These are phyloP conservation scores for Chaetophractus vellerosus DNA, from an alignment of 2,797 vertebrate genomes.

Conservation along the genomic window DNA sequence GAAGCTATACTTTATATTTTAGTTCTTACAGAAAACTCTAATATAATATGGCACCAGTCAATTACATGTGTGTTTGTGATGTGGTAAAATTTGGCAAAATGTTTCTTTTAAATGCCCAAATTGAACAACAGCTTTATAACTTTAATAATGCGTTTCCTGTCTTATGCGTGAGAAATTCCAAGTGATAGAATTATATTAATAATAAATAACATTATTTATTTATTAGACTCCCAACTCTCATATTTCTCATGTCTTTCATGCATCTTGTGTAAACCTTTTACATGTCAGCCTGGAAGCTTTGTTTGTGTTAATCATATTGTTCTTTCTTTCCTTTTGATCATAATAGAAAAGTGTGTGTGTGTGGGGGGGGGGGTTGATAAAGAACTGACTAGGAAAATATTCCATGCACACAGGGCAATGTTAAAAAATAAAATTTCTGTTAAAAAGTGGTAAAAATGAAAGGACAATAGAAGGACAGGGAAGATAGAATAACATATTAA, in stretches of 20 bases:
- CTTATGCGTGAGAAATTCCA: background rate
- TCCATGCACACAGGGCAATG: background rate
- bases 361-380: background rate
- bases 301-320: background rate
- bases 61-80: background rate
- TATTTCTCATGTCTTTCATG: background rate
- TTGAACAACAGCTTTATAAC: background rate
- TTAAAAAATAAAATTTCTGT: conserved; percentile 45
- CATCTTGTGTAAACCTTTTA: background rate
- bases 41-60: background rate
- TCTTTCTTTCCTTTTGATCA: background rate
- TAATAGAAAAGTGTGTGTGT: background rate
- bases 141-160: background rate
- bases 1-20: background rate
- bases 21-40: background rate
- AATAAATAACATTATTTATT: conserved; percentile 11
- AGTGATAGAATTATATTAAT: background rate
- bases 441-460: conserved; percentile 42
- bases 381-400: background rate
- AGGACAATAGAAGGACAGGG: background rate
- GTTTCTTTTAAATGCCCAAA: background rate
- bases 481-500: conserved; percentile 15
- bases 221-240: no score
- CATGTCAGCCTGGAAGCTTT: background rate
- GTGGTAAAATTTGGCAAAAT: background rate